phyloP scores from a whole-genome alignment of 2,113 vertebrate genomes.

The Halichoerus grypus region DNA sequence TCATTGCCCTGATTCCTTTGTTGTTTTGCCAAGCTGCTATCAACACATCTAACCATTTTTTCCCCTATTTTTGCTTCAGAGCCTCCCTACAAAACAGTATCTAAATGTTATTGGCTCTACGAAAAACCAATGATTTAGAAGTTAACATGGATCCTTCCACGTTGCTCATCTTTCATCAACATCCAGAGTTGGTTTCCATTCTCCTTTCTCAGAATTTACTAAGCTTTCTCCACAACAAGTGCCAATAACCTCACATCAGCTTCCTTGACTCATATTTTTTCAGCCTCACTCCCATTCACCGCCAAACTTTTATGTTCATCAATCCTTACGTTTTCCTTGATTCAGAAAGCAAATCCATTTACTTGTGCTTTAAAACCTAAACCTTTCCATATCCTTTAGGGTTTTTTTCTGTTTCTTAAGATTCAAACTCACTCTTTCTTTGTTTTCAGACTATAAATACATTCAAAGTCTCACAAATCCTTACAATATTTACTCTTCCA shows the following conservation, averaged over 20 bases:
- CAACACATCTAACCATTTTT: not conserved
- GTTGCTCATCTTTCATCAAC: not conserved
- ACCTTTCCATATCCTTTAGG: not conserved
- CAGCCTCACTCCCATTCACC: not conserved
- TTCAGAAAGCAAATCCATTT: constrained; percentile 24
- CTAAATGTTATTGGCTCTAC: not conserved
- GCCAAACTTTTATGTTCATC: not conserved
- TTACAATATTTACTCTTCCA: constrained; percentile 30
- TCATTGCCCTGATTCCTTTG: not conserved
- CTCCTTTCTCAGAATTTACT: not conserved
- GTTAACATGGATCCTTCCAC: not conserved
- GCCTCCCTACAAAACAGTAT: not conserved
- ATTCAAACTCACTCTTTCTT: constrained; percentile 17
- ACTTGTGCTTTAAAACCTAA: not conserved
- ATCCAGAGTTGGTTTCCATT: not conserved
- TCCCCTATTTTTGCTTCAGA: not conserved
- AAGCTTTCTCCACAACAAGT: not conserved
- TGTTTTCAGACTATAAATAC: not conserved
- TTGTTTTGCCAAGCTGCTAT: not conserved
- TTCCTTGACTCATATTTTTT: not conserved
- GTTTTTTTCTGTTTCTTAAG: not conserved
- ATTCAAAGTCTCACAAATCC: not conserved
- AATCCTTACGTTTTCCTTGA: not conserved
- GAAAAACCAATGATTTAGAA: not conserved
- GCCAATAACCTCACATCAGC: not conserved